Conservation (phyloP, 2,888 invertebrate genomes). For the Dolichopus griseipennis region DNA sequence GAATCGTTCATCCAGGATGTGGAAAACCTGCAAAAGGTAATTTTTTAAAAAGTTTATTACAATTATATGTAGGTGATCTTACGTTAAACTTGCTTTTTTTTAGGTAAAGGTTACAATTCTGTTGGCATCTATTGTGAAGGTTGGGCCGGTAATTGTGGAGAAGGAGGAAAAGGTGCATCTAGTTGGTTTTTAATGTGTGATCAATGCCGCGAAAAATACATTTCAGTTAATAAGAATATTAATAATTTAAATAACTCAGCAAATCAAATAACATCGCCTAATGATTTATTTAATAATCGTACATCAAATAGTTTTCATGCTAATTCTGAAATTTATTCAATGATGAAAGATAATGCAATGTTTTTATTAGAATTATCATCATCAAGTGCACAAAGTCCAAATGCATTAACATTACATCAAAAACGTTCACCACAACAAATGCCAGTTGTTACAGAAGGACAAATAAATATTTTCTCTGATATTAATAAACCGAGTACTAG, state of each 20-base stretch:
- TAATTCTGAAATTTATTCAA: slow-evolving; percentile 44
- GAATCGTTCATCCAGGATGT: slow-evolving; percentile 82
- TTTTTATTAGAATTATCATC: slow-evolving; percentile 86
- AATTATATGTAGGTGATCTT: neutral
- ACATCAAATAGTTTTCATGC: slow-evolving; percentile 36
- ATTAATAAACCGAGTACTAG: slow-evolving; percentile 42
- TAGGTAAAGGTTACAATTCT: slow-evolving; percentile 77
- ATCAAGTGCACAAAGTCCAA: slow-evolving; percentile 40
- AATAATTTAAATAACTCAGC: slow-evolving; percentile 36
- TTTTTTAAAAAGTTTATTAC: neutral
- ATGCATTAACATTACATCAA: slow-evolving; percentile 20
- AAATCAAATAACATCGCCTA: slow-evolving; percentile 37
- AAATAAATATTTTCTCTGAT: slow-evolving; percentile 35
- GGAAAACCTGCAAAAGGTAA: slow-evolving; percentile 68
- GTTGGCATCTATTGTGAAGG: slow-evolving; percentile 79
- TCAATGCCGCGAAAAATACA: slow-evolving; percentile 67
- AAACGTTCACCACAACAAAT: slow-evolving; percentile 40
- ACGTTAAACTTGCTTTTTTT: neutral
- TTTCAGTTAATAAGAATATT: slow-evolving; percentile 38
- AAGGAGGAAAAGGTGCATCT: slow-evolving; percentile 67
- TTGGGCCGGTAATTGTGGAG: slow-evolving; percentile 83
- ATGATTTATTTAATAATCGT: slow-evolving; percentile 40
- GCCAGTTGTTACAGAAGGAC: slow-evolving; percentile 41
- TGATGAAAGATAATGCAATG: slow-evolving; percentile 88
- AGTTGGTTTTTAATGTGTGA: slow-evolving; percentile 93